These are phyloP conservation scores for Berghia stephanieae DNA, from an alignment of 1,140 invertebrate species.

Conservation along the genomic window DNA sequence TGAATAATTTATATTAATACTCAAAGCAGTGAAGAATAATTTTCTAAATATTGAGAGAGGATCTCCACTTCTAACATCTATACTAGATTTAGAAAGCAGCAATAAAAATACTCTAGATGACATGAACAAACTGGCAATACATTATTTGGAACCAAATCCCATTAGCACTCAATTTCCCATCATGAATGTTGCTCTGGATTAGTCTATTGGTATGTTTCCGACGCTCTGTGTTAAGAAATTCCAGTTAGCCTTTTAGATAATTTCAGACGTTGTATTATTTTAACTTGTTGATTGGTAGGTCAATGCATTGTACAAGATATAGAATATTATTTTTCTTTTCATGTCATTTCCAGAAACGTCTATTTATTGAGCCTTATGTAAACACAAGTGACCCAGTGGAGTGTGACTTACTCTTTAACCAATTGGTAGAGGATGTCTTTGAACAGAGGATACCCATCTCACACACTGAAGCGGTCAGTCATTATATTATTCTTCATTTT, in stretches of 20 bases:
- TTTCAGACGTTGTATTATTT: background rate
- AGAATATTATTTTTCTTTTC: background rate
- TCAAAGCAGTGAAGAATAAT: background rate
- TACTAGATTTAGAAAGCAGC: no score
- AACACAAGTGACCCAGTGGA: constrained; percentile 88
- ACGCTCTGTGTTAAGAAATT: no score
- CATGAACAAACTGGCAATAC: no score
- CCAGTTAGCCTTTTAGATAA: no score
- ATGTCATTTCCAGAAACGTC: constrained; percentile 78
- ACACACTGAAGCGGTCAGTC: constrained; percentile 88
- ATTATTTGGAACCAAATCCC: no score
- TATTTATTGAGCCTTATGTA: constrained; percentile 87
- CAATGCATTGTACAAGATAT: no score
- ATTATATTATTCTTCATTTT: background rate
- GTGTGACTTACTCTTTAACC: constrained; percentile 95
- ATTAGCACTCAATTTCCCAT: no score
- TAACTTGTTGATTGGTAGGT: no score
- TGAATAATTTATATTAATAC: background rate
- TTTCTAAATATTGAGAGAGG: background rate
- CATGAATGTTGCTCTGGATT: no score
- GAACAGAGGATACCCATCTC: constrained; percentile 90
- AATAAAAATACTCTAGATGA: no score
- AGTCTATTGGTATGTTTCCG: no score
- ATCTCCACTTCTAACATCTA: background rate
- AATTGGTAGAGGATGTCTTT: constrained; percentile 88